Percentiles rank a stretch among this genome's conserved stretches.
phyloP scores from a whole-genome alignment of 2,888 invertebrate species.

The Mantis religiosa region DNA sequence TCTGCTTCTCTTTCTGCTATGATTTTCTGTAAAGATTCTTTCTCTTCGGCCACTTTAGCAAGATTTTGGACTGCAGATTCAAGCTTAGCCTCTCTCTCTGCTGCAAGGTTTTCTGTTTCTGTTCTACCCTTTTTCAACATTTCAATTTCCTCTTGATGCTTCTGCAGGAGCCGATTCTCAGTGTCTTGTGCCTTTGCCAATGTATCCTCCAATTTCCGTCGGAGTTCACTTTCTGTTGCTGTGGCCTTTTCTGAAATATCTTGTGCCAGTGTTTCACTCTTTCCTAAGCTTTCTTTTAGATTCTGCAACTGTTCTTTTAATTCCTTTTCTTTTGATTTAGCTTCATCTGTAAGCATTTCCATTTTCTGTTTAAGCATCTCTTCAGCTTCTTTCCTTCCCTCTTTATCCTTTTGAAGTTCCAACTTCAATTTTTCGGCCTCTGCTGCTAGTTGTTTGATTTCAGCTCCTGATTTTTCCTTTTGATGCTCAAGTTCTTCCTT shows the following conservation, averaged over 20 bases:
- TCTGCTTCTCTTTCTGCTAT: slow-evolving; percentile 51
- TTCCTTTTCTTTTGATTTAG: slow-evolving; percentile 43
- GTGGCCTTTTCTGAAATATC: slow-evolving; percentile 13
- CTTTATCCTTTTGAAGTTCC: slow-evolving; percentile 52
- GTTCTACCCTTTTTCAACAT: slow-evolving; percentile 31
- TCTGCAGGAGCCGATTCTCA: slow-evolving; percentile 50
- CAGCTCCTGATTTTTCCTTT: slow-evolving; percentile 37
- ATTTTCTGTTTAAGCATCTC: slow-evolving; percentile 44
- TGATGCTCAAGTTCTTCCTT: slow-evolving; percentile 41
- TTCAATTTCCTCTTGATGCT: slow-evolving; percentile 44
- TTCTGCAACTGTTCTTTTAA: slow-evolving; percentile 47
- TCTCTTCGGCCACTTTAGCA: slow-evolving; percentile 23
- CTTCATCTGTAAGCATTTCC: slow-evolving; percentile 19
- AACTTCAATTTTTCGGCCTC: slow-evolving; percentile 50
- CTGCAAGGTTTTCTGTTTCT: slow-evolving; percentile 15
- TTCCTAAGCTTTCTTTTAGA: slow-evolving; percentile 16
- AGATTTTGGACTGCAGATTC: slow-evolving; percentile 47
- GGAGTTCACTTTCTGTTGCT: slow-evolving; percentile 24
- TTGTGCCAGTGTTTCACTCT: slow-evolving; percentile 21
- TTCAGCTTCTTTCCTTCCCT: slow-evolving; percentile 52
- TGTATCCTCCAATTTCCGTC: slow-evolving; percentile 43
- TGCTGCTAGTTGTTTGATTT: slow-evolving; percentile 48
- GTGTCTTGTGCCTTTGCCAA: slow-evolving; percentile 50
- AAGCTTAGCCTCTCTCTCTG: slow-evolving; percentile 45
- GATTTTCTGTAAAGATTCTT: slow-evolving; percentile 17